Evolutionary conservation across 1,140 invertebrate genomes (phyloP).

Genomic region (Antheraea pernyi): DNA sequence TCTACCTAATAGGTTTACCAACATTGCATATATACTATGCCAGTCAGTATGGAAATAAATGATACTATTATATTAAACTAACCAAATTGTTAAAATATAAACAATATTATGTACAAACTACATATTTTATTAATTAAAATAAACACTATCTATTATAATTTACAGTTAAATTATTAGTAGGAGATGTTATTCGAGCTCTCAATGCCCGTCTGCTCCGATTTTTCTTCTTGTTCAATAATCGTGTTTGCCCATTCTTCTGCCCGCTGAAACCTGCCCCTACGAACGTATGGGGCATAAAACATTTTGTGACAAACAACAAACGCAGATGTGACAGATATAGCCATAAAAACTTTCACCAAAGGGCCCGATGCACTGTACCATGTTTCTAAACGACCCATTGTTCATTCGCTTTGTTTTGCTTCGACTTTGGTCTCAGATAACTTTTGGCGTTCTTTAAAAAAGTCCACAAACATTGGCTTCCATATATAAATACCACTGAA

Average conservation of each 20-base stretch:
- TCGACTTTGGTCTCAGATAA: conserved; percentile 21
- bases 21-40: no score
- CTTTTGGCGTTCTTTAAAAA: conserved; percentile 37
- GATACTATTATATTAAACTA: no score
- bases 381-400: conserved; percentile 31
- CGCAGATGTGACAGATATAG: conserved; percentile 48
- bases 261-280: conserved; percentile 33
- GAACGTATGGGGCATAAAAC: conserved; percentile 47
- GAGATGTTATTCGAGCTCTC: conserved; percentile 24
- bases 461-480: conserved; percentile 66
- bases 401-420: conserved; percentile 35
- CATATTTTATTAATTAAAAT: neutral
- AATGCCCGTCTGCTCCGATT: conserved; percentile 19
- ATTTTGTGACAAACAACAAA: conserved; percentile 40
- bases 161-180: conserved; percentile 19
- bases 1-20: no score
- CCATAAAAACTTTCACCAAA: conserved; percentile 56
- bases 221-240: conserved; percentile 62
- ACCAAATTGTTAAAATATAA: no score
- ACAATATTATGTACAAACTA: neutral
- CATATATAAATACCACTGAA: conserved; percentile 75
- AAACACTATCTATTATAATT: neutral
- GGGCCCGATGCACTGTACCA: conserved; percentile 50
- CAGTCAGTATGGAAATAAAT: no score
- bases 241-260: conserved; percentile 61